Base-by-base conservation (phyloP, 2,113 vertebrate species). In the Lota lota region DNA sequence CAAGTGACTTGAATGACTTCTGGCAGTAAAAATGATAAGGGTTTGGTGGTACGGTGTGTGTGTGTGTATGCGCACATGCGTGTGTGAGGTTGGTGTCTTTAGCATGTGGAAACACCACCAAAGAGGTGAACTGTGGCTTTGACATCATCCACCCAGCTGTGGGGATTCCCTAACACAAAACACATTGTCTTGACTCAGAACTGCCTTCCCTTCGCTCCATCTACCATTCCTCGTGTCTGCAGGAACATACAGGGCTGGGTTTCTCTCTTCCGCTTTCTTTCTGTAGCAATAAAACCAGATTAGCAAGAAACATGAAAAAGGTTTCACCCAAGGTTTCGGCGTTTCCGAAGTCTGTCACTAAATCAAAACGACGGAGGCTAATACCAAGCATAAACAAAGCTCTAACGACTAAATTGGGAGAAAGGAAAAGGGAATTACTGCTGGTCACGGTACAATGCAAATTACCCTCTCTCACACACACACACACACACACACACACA, bases 131-230 rank as follows among this genome's bases (percentile, higher is more conserved):
- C 73, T 73, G 85, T 73, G 78, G 73, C 75, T 64, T 73, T 84
- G 84, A 85, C 79, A 77, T 88, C 78, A 85, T 81, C 58, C 51
- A 61, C 69, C 76, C 71, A 78, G 77, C 82, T 61, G 75, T 74
- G 89, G 87, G 87, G 86, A 90, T 90, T 88, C 89, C 90, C 83
- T 82, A 74, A 88, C 71, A 83, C 40, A 76, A 74, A 79, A 78
- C 76, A 80, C 80, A 70, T 73, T 76, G 72, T 82, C 62, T 17
- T 54, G 62, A 61, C 78, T 75, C 75, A 53, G 60, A 65, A 73
- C 56, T 22, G 21, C 61, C 65, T 72, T 59, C 74, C 69, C 20
- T 17, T 63, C 62, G 7, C 47, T 66, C 19, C 68, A 22, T 68
- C 71, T 57, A 19, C 77, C 60, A n/a, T n/a, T n/a, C n/a, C n/a